Evolutionary conservation across 2,113 vertebrate species (phyloP), one percentile per base, ranked within the genome.

Genomic region (Hiodon tergisus): DNA sequence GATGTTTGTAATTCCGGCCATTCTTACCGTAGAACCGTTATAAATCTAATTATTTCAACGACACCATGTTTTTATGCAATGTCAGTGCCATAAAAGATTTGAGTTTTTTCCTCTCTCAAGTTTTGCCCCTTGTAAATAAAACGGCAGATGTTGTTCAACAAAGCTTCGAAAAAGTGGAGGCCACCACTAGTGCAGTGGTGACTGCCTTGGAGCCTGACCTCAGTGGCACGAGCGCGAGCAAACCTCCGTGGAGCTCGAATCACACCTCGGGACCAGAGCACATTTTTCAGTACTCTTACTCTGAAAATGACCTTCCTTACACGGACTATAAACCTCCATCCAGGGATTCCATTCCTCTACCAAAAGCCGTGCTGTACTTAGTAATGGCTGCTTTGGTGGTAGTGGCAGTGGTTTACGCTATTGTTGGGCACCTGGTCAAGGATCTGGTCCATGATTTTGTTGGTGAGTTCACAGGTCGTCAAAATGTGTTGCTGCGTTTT

Each of bases 351-450:
- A 92, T 94, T 53, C 93, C 91, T 54, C 84, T 96, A 77, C 94
- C 94, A 79, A 94, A 93, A 73, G 94, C 94, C 7, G 93, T 96
- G 14, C 92, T 96, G n/a, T 96, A 96, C 86, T 90, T 96, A 77
- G 87, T 96, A 52, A 94, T 95, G 93, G 94, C 93, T 4, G 94
- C 93, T 2, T 86, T 95, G 77, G 93, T 96, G 83, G 91, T 96
- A 83, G 94, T 95, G 73, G 93, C 89, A 1, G 93, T 95, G 87
- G 94, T 90, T 0, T 95, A 95, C 0, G 93, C 92, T 67, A 95
- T 95, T 50, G 94, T 95, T 0, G 94, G 94, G 3, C 94, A 96
- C 78, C 91, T 96, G 80, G 90, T 95, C 81, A 95, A 95, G 87
- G 94, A 95, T 81, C 91, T 96, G 76, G 81, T 94, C 13, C 92